Conservation (phyloP, 2,113 vertebrate genomes). For the Origma solitaria region DNA sequence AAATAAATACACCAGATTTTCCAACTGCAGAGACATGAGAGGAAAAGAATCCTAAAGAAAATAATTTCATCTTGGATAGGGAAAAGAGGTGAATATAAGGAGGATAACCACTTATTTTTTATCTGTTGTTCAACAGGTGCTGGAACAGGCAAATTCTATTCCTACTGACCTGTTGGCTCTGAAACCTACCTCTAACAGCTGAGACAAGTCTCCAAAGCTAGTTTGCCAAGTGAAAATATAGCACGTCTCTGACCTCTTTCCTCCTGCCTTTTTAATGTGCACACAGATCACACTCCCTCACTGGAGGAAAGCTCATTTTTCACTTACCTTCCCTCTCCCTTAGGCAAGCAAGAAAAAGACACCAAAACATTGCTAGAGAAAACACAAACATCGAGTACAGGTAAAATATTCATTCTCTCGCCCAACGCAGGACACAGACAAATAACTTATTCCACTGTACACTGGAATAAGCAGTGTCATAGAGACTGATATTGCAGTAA, state of each 20-base stretch:
- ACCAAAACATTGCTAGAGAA: neutral
- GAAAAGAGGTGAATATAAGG: neutral
- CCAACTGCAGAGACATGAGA: neutral
- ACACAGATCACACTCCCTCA: neutral
- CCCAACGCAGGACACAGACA: neutral
- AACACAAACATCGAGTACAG: neutral
- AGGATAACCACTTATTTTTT: neutral
- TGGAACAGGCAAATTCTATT: neutral
- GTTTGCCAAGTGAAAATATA: neutral
- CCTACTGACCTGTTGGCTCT: neutral
- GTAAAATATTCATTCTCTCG: neutral
- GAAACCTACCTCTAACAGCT: neutral
- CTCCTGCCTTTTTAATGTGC: neutral
- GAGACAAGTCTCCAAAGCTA: neutral
- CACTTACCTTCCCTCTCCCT: neutral
- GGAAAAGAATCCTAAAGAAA: neutral
- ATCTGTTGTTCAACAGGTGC: neutral
- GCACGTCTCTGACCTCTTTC: neutral
- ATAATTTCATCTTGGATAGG: too few relatives aligned
- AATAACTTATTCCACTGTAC: neutral
- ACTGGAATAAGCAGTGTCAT: neutral
- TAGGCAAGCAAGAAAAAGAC: neutral
- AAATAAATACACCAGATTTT: neutral
- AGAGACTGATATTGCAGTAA: neutral
- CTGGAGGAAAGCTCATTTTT: neutral